phyloP scores from a whole-genome alignment of 2,797 vertebrate species.

The Echeneis naucrates region DNA sequence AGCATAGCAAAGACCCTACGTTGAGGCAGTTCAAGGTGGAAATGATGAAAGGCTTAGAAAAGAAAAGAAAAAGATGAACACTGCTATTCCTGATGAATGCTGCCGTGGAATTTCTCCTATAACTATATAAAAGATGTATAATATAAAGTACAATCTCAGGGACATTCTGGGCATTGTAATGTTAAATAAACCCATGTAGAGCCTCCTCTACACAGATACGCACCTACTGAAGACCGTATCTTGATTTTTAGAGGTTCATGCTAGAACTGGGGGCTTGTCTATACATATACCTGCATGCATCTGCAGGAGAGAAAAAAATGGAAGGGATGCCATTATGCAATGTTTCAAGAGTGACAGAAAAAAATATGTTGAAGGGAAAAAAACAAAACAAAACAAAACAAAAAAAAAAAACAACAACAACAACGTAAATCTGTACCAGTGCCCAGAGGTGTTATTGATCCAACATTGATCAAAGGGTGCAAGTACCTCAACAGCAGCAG shows the following conservation, averaged over 20 bases:
- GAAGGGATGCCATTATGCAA: neutral
- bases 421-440: constrained; percentile 32
- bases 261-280: neutral
- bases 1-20: constrained; percentile 20
- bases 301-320: constrained; percentile 9
- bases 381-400: too few relatives aligned
- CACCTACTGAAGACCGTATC: neutral
- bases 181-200: constrained; percentile 22
- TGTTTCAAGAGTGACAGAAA: constrained; percentile 17
- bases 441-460: constrained; percentile 50
- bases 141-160: constrained; percentile 4
- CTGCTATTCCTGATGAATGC: constrained; percentile 13
- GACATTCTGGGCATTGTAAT: constrained; percentile 29
- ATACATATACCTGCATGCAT: neutral
- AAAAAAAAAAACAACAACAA: neutral
- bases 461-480: constrained; percentile 57
- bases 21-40: constrained; percentile 25
- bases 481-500: constrained; percentile 50
- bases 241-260: neutral
- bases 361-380: constrained; percentile 13
- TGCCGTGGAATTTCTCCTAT: constrained; percentile 18
- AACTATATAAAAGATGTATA: neutral
- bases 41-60: constrained; percentile 42
- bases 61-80: constrained; percentile 35
- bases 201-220: neutral